These are phyloP conservation scores for Caenorhabditis sulstoni DNA, from an alignment of 2,888 invertebrate species.

Conservation along the genomic window DNA sequence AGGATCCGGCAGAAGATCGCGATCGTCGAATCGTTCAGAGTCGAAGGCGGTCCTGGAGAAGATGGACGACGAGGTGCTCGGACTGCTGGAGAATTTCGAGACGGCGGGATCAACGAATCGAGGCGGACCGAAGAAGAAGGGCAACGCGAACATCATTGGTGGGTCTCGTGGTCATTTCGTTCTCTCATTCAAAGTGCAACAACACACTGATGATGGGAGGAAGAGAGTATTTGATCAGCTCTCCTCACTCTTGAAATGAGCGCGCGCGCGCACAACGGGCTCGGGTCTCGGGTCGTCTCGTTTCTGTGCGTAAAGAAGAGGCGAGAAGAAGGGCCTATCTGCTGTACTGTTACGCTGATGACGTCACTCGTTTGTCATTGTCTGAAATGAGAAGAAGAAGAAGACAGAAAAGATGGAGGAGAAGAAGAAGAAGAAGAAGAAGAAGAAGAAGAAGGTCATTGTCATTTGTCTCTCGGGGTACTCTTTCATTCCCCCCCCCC, in stretches of 20 bases:
- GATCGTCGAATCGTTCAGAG: constrained; percentile 11
- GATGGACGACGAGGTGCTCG: constrained; percentile 17
- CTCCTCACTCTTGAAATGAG: not conserved
- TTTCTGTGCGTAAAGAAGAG: too few species aligned
- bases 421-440: not conserved
- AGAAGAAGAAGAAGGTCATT: not conserved
- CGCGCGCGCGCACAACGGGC: too few species aligned
- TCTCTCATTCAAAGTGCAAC: too few species aligned
- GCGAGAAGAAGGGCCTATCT: too few species aligned
- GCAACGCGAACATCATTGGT: too few species aligned
- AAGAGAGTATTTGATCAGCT: constrained; percentile 12
- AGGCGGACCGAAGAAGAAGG: too few species aligned
- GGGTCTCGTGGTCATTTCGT: too few species aligned
- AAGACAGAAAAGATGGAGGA: not conserved
- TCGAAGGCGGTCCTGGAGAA: constrained; percentile 3
- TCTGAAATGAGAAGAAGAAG: too few species aligned
- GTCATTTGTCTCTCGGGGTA: not conserved
- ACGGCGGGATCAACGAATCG: constrained; percentile 7
- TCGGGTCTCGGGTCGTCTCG: too few species aligned
- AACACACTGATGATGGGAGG: not conserved
- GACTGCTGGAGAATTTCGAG: not conserved
- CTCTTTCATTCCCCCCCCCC: not conserved
- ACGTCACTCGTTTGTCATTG: too few species aligned
- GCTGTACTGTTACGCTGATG: too few species aligned
- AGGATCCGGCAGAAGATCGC: constrained; percentile 6